Evolutionary conservation across 2,113 vertebrate species (phyloP).

Genomic region (Gallinago jamesoni): DNA sequence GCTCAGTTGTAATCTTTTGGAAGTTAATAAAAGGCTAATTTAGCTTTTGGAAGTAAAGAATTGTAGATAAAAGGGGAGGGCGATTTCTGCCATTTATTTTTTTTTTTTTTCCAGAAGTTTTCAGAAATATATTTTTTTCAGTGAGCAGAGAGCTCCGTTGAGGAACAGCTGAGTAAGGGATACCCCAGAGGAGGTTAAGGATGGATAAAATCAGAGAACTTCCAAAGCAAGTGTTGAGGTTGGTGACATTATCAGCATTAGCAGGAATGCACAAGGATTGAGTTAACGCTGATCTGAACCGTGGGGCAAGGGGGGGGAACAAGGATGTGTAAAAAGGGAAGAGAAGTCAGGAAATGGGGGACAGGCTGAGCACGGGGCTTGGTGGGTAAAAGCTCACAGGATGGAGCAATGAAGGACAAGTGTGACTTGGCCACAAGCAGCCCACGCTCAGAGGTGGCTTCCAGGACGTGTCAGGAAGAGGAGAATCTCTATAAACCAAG

Average conservation of each 20-base stretch:
- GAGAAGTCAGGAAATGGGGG: not conserved
- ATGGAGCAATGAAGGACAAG: not conserved
- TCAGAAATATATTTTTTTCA: not conserved
- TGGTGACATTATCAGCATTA: not conserved
- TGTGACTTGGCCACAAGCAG: accelerated
- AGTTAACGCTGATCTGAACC: not conserved
- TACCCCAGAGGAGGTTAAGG: not conserved
- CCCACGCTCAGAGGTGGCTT: not conserved
- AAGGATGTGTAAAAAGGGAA: not conserved
- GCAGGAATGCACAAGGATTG: not conserved
- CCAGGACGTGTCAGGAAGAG: not conserved
- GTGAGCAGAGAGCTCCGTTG: not conserved
- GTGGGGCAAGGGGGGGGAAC: not conserved
- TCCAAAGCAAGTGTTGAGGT: not conserved
- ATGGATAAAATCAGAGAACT: not conserved
- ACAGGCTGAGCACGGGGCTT: not conserved
- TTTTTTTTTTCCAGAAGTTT: not conserved
- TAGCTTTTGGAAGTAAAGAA: not conserved
- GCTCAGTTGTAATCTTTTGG: accelerated
- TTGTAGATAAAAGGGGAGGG: not conserved
- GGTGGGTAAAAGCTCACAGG: not conserved
- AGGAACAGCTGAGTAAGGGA: not conserved
- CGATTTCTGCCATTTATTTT: not conserved
- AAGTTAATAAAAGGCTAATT: not conserved
- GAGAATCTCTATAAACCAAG: not conserved